These are phyloP conservation scores for Ascidia mentula DNA, from an alignment of 23 tunicate genomes.

Conservation along the genomic window DNA sequence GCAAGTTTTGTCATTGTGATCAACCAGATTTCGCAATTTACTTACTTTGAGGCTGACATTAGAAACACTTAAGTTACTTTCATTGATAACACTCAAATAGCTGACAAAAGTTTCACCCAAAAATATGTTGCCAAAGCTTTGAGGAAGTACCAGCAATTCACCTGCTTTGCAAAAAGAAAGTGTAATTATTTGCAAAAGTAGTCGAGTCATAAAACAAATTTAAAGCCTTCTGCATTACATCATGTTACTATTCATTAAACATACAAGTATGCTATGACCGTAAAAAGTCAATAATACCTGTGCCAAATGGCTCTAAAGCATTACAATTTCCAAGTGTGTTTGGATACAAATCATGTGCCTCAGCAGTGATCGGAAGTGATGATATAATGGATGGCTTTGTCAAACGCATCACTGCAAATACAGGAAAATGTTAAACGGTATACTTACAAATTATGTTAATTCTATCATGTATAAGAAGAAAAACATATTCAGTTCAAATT, in stretches of 20 bases:
- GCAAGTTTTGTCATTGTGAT: not conserved
- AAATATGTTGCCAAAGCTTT: conserved; percentile 91
- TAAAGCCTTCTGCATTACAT: not conserved
- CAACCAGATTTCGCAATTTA: not conserved
- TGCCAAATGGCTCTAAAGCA: conserved; percentile 12
- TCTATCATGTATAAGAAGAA: no score
- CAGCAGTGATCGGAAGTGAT: conserved; percentile 28
- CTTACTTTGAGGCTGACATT: conserved; percentile 60
- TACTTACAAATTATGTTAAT: no score
- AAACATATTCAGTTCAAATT: not conserved
- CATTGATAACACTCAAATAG: conserved; percentile 85
- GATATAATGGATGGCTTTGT: conserved; percentile 72
- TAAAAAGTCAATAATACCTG: conserved; percentile 10
- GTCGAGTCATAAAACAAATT: not conserved
- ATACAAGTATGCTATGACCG: no score
- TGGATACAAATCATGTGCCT: conserved; percentile 18
- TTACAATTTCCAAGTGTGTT: conserved; percentile 22
- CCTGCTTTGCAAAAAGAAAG: no score
- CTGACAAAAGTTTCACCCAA: conserved; percentile 95
- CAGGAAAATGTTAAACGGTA: not conserved
- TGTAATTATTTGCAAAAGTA: no score
- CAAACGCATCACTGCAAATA: conserved; percentile 63
- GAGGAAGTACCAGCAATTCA: conserved; percentile 65
- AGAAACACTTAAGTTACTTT: conserved; percentile 51
- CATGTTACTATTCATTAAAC: no score